Conservation (phyloP, 2,797 vertebrate species). For the Orestias chungarensis region DNA sequence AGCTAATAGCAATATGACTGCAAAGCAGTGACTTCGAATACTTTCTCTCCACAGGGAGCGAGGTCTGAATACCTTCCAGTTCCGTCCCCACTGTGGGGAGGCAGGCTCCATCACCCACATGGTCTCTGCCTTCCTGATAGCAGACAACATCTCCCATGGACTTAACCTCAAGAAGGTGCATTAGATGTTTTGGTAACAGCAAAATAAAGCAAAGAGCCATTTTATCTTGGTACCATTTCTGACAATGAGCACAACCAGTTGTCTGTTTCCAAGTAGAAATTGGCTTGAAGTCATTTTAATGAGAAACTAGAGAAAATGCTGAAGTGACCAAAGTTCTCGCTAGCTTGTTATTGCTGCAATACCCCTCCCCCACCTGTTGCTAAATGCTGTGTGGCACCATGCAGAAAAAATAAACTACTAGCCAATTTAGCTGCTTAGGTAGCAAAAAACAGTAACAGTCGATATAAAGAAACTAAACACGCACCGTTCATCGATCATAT, state of each 20-base stretch:
- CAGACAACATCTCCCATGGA: conserved; percentile 97
- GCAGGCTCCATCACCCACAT: conserved; percentile 97
- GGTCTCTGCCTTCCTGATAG: conserved; percentile 93
- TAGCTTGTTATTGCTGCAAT: too few species aligned
- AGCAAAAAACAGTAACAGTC: too few species aligned
- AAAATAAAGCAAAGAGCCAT: neutral
- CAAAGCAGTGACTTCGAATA: neutral
- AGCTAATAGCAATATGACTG: neutral
- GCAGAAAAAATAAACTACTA: too few species aligned
- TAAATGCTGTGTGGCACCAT: too few species aligned
- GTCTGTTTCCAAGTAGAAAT: neutral
- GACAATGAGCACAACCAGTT: neutral
- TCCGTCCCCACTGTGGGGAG: conserved; percentile 96
- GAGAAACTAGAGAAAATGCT: too few species aligned
- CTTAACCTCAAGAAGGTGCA: conserved; percentile 95
- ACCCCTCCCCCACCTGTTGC: too few species aligned
- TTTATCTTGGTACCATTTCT: neutral
- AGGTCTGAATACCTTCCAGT: conserved; percentile 93
- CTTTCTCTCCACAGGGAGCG: conserved; percentile 81
- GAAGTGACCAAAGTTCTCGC: too few species aligned
- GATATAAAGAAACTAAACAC: too few species aligned
- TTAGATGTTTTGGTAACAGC: neutral
- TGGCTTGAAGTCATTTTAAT: too few species aligned
- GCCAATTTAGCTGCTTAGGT: too few species aligned
- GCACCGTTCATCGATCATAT: too few species aligned